These are phyloP conservation scores for Silvanus unidentatus DNA, from an alignment of 2,888 invertebrate species.

Conservation along the genomic window DNA sequence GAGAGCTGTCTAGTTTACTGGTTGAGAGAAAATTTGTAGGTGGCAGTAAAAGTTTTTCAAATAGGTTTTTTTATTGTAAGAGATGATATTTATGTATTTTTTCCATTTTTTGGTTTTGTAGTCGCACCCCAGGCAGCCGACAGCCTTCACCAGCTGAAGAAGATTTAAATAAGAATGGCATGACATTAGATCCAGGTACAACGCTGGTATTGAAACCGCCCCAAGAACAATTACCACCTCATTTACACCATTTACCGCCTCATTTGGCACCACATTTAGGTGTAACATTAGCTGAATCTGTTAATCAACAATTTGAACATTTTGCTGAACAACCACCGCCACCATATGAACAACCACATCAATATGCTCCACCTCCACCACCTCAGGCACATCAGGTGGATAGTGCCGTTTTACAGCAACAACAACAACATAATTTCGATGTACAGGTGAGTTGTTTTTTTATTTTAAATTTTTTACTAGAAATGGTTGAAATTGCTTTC, in stretches of 20 bases:
- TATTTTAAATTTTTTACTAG: background rate
- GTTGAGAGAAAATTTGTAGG: background rate
- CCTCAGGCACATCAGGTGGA: slow-evolving; percentile 45
- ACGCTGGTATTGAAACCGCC: slow-evolving; percentile 53
- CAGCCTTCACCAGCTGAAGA: slow-evolving; percentile 90
- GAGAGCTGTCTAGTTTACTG: background rate
- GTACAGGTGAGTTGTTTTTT: slow-evolving; percentile 60
- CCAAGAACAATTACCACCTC: slow-evolving; percentile 50
- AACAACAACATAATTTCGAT: slow-evolving; percentile 68
- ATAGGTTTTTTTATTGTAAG: background rate
- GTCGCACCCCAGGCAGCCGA: slow-evolving; percentile 84
- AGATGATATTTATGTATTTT: background rate
- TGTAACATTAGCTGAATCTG: slow-evolving; percentile 45
- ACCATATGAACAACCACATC: slow-evolving; percentile 44
- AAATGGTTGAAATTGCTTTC: too few relatives aligned
- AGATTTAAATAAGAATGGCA: slow-evolving; percentile 58
- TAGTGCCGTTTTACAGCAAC: slow-evolving; percentile 47
- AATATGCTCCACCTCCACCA: slow-evolving; percentile 38
- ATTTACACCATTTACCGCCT: slow-evolving; percentile 36
- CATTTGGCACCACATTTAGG: slow-evolving; percentile 48
- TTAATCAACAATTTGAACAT: slow-evolving; percentile 46
- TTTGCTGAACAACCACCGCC: slow-evolving; percentile 38
- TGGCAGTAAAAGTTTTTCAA: background rate
- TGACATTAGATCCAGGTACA: slow-evolving; percentile 41
- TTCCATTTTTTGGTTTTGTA: slow-evolving; percentile 48